A percentile compares a stretch with the other conserved stretches of the same genome.
phyloP scores from a whole-genome alignment of 2,797 vertebrate species.

The Crocodylus rhombifer region DNA sequence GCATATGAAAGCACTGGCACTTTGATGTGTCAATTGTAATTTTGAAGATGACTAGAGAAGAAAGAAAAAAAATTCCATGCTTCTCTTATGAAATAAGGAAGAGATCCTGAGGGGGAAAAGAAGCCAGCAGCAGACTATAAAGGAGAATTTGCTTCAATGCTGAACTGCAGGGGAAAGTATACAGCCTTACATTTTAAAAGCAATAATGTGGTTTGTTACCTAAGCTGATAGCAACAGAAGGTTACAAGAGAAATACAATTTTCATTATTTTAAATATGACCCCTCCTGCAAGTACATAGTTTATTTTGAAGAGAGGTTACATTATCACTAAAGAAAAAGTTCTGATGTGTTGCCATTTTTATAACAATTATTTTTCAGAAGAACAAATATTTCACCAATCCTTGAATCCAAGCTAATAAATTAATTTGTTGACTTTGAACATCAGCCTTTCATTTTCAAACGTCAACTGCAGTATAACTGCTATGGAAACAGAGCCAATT shows the following conservation, averaged over 20 bases:
- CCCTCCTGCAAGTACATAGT: background rate
- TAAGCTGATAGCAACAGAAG: background rate
- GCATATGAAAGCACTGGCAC: accelerated
- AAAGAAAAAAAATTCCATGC: background rate
- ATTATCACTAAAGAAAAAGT: background rate
- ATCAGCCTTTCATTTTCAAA: background rate
- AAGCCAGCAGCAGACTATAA: background rate
- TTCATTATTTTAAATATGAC: background rate
- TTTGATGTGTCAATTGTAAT: background rate
- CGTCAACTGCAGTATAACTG: background rate
- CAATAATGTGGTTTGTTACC: background rate
- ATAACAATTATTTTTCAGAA: background rate
- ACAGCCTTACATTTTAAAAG: background rate
- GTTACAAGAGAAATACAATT: background rate
- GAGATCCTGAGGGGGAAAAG: background rate
- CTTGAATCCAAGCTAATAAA: background rate
- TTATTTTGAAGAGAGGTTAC: background rate
- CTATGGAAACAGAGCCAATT: background rate
- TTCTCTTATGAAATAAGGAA: constrained; percentile 1
- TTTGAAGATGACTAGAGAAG: background rate
- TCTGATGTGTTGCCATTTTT: background rate
- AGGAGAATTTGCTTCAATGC: background rate
- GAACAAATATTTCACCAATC: background rate
- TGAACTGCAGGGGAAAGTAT: background rate
- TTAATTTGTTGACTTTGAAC: background rate